Conservation (phyloP, 1,140 invertebrate genomes). For the Belonocnema kinseyi region DNA sequence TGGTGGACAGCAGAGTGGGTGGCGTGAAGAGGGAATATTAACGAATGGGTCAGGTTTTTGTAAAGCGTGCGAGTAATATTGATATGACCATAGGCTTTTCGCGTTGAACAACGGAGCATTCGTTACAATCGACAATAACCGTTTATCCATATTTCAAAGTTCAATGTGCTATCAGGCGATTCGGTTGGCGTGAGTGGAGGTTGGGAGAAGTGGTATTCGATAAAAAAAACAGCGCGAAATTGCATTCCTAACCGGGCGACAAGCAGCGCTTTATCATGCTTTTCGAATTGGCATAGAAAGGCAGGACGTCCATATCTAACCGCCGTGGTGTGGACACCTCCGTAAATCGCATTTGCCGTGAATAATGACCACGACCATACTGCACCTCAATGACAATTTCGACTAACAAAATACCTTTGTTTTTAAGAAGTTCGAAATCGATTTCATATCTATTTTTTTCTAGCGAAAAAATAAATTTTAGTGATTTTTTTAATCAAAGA, state of each 20-base stretch:
- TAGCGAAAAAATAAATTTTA: too few relatives aligned
- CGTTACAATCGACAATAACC: constrained; percentile 55
- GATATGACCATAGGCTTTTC: too few relatives aligned
- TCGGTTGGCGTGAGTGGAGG: constrained; percentile 35
- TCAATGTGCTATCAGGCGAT: constrained; percentile 52
- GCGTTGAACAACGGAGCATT: constrained; percentile 32
- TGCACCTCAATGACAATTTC: not conserved
- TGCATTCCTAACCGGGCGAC: constrained; percentile 56
- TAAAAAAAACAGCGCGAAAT: constrained; percentile 59
- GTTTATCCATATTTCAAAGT: constrained; percentile 58
- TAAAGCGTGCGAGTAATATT: too few relatives aligned
- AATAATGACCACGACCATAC: constrained; percentile 40
- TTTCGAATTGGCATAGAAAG: constrained; percentile 48
- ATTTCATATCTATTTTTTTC: too few relatives aligned
- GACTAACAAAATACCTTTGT: constrained; percentile 4
- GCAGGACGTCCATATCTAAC: constrained; percentile 49
- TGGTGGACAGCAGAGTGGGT: too few relatives aligned
- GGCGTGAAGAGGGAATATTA: too few relatives aligned
- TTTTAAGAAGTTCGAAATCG: not conserved
- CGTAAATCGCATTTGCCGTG: constrained; percentile 49
- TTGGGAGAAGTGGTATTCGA: constrained; percentile 39
- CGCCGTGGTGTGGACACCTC: constrained; percentile 42
- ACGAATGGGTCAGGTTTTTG: too few relatives aligned
- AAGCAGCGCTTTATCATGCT: constrained; percentile 58
- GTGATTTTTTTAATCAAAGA: too few relatives aligned